These are phyloP conservation scores for Rostratula benghalensis DNA, from an alignment of 2,113 vertebrate species.

Conservation along the genomic window DNA sequence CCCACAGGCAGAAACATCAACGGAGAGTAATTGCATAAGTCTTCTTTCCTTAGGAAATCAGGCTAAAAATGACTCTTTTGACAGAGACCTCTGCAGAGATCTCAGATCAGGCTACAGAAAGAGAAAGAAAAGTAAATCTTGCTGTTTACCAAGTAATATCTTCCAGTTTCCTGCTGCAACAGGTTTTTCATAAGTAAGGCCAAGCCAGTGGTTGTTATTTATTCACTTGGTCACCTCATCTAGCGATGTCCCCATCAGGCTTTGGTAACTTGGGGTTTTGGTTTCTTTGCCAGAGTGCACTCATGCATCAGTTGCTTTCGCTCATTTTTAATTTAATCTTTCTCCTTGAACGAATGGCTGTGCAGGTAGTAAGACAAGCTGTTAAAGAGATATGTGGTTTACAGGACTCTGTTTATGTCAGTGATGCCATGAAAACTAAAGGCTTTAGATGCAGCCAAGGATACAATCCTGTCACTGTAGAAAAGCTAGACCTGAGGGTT, in stretches of 20 bases:
- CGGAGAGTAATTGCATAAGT: background rate
- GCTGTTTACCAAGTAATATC: background rate
- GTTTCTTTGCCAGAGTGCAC: background rate
- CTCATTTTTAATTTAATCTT: constrained; percentile 56
- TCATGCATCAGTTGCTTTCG: constrained; percentile 42
- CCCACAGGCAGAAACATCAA: background rate
- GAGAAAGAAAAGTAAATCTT: background rate
- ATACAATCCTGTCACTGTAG: background rate
- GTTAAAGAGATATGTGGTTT: constrained; percentile 11
- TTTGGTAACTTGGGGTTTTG: background rate
- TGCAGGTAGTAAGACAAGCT: constrained; percentile 16
- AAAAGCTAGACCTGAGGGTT: background rate
- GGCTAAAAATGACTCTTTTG: constrained; percentile 12
- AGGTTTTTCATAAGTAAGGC: background rate
- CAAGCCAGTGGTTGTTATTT: constrained; percentile 11
- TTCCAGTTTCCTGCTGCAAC: background rate
- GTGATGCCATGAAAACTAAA: constrained; percentile 1
- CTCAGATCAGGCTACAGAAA: background rate
- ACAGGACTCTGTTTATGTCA: background rate
- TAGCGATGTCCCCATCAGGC: background rate
- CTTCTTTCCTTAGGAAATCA: constrained; percentile 4
- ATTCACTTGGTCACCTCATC: constrained; percentile 10
- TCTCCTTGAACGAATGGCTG: background rate
- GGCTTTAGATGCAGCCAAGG: background rate
- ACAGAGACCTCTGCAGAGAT: background rate